Base-by-base conservation (phyloP, 2,888 invertebrate species). In the Cryptus viduatorius region DNA sequence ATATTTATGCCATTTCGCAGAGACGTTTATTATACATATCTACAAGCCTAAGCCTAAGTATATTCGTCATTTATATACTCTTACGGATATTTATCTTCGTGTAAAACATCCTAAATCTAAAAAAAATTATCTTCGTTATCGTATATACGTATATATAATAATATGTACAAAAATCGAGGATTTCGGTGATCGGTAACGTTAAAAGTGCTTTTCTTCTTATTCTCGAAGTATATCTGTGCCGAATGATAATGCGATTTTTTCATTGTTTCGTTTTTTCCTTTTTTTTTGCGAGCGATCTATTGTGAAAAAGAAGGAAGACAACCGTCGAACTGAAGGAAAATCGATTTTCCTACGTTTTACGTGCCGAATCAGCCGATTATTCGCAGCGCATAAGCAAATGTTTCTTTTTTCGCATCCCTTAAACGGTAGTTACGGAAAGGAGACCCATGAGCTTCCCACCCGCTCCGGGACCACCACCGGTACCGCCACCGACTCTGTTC, bases 401-500 rank as follows among this genome's bases (percentile, higher is more conserved):
- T n/a, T 4, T 46, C 59, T 61, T 46, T 24, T 46, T 46, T 61
- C 37, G 72, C 61, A 8, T 56, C 5, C 75, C 86, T 93, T 94
- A 95, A 86, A 95, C 95, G 14, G 95, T 95, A 46, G 95, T 95
- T 48, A 95, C 95, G 69, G 95, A 95, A 59, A 95, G 91, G 37
- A 95, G 94, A 82, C 95, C 95, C 92, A 95, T 94, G 94, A 95
- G 94, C 92, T 96, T 96, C 72, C 94, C 93, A 82, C 93, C 93
- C 71, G 91, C 89, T 90, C 94, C 92, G 24, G 94, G 91, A 14
- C 90, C 91, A 31, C 92, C 80, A 53, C 72, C 84, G 12, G 79
- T 71, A 8, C 82, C 82, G 88, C 94, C 88, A 88, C 94, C 88
- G 84, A 92, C 91, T 91, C 94, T 90, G 86, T 94, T 94, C 8